Evolutionary conservation across 2,113 vertebrate genomes (phyloP), one percentile per base, ranked within the genome.

Genomic region (Nerophis lumbriciformis): DNA sequence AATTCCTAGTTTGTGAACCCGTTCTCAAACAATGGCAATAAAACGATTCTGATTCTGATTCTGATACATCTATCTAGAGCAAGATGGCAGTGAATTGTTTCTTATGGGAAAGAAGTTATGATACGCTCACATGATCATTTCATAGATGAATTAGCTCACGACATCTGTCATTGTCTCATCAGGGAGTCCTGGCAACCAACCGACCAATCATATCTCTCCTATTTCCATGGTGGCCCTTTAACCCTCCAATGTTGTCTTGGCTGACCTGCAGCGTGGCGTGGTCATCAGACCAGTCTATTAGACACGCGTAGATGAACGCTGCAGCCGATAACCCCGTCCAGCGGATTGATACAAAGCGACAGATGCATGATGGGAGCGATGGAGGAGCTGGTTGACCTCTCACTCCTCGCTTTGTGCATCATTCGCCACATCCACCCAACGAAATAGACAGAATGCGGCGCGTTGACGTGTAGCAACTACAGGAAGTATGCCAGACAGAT

Each of bases 341-440:
- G 61, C 6, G 65, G 59, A 65, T 56, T 75, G 81, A 83, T 52
- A 55, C 59, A 66, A 78, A 81, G 75, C 21, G 82, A 86, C 79
- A 72, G 81, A 73, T 69, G 73, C 58, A 68, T 57, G 73, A 73
- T 49, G 62, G 69, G 54, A 79, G 65, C 51, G 65, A 68, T 53
- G 63, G 49, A 61, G 45, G 77, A 76, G 79, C 78, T 75, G 68
- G 59, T 72, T 80, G 83, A 88, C 84, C 86, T 79, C 68, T 71
- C 12, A 71, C 53, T 67, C 63, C 11, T 10, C 54, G 59, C 71
- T 53, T 66, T 59, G 53, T 66, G 9, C 66, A 19, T 63, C 56
- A 64, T 59, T 64, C 74, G 45, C 54, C 8, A 6, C 10, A 45
- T 45, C 10, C 11, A 45, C 10, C 4, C 4, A 6, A 45, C 42